Conservation (phyloP, 2,797 vertebrate genomes). For the Pseudomugil tenellus region DNA sequence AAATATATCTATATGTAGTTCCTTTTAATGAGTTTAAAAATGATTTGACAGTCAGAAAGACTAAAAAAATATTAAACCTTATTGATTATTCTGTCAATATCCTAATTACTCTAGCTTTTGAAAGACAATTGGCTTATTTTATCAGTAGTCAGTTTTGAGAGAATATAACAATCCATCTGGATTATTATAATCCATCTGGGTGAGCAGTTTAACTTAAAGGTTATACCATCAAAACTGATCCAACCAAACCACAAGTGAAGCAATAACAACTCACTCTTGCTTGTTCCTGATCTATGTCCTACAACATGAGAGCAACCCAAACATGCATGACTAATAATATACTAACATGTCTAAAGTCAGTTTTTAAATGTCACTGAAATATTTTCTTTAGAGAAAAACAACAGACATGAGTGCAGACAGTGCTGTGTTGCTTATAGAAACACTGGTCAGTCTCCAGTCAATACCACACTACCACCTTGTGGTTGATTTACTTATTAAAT, state of each 20-base stretch:
- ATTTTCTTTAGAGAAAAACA: constrained; percentile 22
- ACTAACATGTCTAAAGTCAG: constrained; percentile 39
- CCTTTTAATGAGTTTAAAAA: background rate
- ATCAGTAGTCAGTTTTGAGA: constrained; percentile 31
- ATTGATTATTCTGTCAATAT: constrained; percentile 38
- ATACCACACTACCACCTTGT: constrained; percentile 80
- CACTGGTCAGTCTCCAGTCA: constrained; percentile 23
- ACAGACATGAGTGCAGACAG: background rate
- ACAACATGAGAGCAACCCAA: constrained; percentile 30
- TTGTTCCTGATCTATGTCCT: constrained; percentile 32
- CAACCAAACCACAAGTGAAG: constrained; percentile 33
- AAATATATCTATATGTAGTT: background rate
- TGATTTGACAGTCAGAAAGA: constrained; percentile 13
- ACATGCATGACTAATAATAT: constrained; percentile 29
- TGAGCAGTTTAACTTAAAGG: constrained; percentile 42
- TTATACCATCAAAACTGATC: constrained; percentile 33
- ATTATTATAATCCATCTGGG: constrained; percentile 34
- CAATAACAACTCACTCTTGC: too few relatives aligned
- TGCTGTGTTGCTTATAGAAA: constrained; percentile 17
- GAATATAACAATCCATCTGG: too few relatives aligned
- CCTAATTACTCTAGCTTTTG: constrained; percentile 32
- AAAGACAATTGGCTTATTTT: constrained; percentile 48
- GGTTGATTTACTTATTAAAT: constrained; percentile 57
- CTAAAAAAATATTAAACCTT: background rate
- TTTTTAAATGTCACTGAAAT: constrained; percentile 39